phyloP scores from a whole-genome alignment of 1,140 invertebrate genomes.

The Frieseomelitta varia region DNA sequence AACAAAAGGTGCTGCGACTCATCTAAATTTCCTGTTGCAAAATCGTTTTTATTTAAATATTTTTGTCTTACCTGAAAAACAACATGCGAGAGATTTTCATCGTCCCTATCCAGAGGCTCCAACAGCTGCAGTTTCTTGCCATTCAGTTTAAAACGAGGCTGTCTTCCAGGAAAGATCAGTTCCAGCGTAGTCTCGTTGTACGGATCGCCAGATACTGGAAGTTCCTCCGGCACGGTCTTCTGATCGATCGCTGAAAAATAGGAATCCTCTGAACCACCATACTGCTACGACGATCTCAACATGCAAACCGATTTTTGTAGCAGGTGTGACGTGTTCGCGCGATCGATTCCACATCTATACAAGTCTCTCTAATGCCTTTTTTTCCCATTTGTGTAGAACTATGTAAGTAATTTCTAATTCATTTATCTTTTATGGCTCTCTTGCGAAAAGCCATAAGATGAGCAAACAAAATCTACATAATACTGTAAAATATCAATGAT shows the following conservation, averaged over 20 bases:
- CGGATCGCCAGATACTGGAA: slow-evolving; percentile 92
- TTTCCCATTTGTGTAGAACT: neutral
- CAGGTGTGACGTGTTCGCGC: neutral
- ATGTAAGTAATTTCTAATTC: too few relatives aligned
- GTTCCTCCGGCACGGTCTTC: slow-evolving; percentile 88
- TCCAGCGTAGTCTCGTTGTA: slow-evolving; percentile 90
- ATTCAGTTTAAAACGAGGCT: slow-evolving; percentile 89
- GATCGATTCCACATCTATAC: neutral
- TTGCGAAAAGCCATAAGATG: too few relatives aligned
- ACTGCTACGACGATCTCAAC: neutral
- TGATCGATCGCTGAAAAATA: slow-evolving; percentile 88
- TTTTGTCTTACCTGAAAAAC: slow-evolving; percentile 89
- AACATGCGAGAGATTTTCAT: slow-evolving; percentile 92
- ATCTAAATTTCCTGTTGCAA: neutral
- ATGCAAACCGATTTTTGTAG: neutral
- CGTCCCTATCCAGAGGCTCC: slow-evolving; percentile 92
- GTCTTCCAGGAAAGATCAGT: slow-evolving; percentile 89
- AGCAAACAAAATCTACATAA: too few relatives aligned
- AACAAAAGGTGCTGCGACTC: neutral
- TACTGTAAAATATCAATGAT: neutral
- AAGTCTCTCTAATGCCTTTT: too few relatives aligned
- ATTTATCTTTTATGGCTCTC: neutral
- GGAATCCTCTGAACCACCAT: slow-evolving; percentile 13
- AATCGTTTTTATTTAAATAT: neutral
- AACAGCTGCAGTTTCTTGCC: slow-evolving; percentile 92